A percentile compares a stretch with the other conserved stretches of the same genome.
These are phyloP conservation scores for Cosmorhoe ocellata DNA, from an alignment of 2,888 invertebrate genomes.

Conservation along the genomic window DNA sequence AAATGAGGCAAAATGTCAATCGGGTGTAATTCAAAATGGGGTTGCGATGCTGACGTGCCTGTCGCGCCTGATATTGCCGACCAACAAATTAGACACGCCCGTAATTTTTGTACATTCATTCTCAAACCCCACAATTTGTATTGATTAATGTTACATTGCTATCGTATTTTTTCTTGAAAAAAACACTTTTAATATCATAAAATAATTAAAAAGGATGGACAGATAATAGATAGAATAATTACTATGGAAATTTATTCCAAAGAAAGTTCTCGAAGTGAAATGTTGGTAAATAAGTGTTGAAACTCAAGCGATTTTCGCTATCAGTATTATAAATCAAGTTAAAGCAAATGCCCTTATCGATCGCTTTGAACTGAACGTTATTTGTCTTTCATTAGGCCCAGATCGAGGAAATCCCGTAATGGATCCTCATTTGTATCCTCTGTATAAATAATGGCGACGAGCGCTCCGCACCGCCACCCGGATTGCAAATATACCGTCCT, in stretches of 20 bases:
- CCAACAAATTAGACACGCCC: slow-evolving; percentile 21
- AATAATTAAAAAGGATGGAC: not conserved
- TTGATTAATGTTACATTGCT: not conserved
- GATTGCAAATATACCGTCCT: slow-evolving; percentile 53
- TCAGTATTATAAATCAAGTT: slow-evolving; percentile 50
- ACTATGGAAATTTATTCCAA: too few relatives aligned
- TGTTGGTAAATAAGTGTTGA: slow-evolving; percentile 33
- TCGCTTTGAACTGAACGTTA: slow-evolving; percentile 67
- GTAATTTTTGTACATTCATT: slow-evolving; percentile 13
- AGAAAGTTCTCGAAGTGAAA: not conserved
- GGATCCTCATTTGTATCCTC: slow-evolving; percentile 73
- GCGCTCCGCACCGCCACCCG: slow-evolving; percentile 53
- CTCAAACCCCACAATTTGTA: slow-evolving; percentile 18
- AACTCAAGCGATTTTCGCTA: not conserved
- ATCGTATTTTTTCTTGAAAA: not conserved
- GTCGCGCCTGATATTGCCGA: slow-evolving; percentile 21
- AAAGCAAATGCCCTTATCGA: slow-evolving; percentile 65
- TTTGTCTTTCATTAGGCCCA: slow-evolving; percentile 74
- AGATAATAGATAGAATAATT: too few relatives aligned
- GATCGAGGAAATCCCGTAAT: slow-evolving; percentile 74
- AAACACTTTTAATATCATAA: not conserved
- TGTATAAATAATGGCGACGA: slow-evolving; percentile 67
- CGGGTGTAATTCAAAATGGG: slow-evolving; percentile 59
- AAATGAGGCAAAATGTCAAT: slow-evolving; percentile 72
- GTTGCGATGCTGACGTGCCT: slow-evolving; percentile 32